Conservation (phyloP, 1,140 invertebrate genomes). For the Ridgeia piscesae region DNA sequence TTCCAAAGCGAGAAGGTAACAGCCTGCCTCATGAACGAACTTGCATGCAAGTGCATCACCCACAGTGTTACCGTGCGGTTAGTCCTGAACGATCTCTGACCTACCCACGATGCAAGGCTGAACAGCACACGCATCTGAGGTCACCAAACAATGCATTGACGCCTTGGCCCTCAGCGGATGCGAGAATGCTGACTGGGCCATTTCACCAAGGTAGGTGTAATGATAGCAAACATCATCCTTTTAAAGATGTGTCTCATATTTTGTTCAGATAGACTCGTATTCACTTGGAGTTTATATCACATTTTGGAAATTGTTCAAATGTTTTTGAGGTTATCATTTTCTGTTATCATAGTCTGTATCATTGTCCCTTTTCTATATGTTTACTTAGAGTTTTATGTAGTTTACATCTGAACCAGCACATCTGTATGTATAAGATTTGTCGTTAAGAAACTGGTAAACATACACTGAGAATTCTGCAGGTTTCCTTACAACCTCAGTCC, state of each 20-base stretch:
- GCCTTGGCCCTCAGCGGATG: background rate
- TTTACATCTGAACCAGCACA: background rate
- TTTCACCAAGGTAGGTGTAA: background rate
- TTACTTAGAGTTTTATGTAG: background rate
- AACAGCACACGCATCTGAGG: background rate
- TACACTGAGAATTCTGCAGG: background rate
- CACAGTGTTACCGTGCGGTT: background rate
- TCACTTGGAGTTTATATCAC: background rate
- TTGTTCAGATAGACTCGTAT: too few species aligned
- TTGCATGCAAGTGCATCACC: background rate
- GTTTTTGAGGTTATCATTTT: background rate
- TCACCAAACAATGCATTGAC: background rate
- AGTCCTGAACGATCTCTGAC: background rate
- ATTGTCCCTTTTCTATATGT: background rate
- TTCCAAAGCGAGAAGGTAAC: too few species aligned
- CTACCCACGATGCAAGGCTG: background rate
- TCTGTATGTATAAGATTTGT: background rate
- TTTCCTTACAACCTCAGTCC: background rate
- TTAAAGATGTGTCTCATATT: background rate
- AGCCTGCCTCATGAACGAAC: background rate
- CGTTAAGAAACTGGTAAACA: background rate
- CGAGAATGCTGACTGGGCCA: background rate
- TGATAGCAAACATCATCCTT: background rate
- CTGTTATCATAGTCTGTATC: background rate
- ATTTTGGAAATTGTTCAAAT: background rate